A percentile compares a stretch with the other conserved stretches of the same genome.
Conservation (phyloP, 2,888 invertebrate genomes). For the Netelia melanura region DNA sequence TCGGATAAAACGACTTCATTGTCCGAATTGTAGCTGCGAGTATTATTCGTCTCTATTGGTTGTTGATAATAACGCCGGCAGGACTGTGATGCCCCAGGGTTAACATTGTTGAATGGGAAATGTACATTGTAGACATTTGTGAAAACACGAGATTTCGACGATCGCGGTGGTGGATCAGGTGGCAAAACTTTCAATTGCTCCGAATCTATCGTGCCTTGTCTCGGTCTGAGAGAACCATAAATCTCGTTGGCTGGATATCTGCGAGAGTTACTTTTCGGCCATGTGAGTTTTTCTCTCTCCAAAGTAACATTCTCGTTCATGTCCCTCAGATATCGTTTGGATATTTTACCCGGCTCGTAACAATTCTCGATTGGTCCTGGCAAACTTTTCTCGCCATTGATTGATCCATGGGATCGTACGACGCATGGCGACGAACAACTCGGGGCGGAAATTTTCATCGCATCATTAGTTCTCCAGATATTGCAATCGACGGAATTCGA, state of each 20-base stretch:
- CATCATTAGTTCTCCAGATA: not conserved
- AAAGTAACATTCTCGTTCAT: conserved; percentile 36
- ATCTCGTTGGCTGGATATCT: conserved; percentile 20
- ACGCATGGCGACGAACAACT: conserved; percentile 6
- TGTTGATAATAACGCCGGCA: conserved; percentile 10
- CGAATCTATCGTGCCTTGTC: not conserved
- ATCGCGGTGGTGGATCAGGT: conserved; percentile 93
- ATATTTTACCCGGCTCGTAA: not conserved
- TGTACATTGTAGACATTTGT: conserved; percentile 51
- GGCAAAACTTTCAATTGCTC: conserved; percentile 84
- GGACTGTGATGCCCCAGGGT: not conserved
- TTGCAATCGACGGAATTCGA: conserved; percentile 21
- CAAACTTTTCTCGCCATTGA: conserved; percentile 14
- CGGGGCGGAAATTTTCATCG: not conserved
- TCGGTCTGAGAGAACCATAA: conserved; percentile 41
- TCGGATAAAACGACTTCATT: conserved; percentile 36
- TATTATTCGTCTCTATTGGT: not conserved
- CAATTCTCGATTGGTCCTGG: not conserved
- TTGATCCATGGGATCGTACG: not conserved
- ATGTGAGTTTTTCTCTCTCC: conserved; percentile 49
- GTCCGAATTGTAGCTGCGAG: conserved; percentile 59
- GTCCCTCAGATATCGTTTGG: conserved; percentile 8
- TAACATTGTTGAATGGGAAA: conserved; percentile 11
- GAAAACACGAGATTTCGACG: conserved; percentile 86
- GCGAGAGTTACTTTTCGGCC: conserved; percentile 33